These are phyloP conservation scores for Agrypnia vestita DNA, from an alignment of 1,140 invertebrate genomes.

Conservation along the genomic window DNA sequence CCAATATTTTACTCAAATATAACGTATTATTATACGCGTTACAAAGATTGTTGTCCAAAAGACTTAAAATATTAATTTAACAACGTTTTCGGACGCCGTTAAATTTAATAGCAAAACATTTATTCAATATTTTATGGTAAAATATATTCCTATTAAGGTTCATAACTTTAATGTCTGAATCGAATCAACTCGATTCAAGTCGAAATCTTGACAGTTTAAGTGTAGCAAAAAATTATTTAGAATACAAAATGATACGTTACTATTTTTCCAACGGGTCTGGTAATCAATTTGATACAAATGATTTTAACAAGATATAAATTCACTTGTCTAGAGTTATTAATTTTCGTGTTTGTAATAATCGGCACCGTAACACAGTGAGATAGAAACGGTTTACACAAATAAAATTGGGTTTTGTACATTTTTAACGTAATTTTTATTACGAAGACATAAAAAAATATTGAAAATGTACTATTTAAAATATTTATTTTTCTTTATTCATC, in stretches of 20 bases:
- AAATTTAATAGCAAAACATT: constrained; percentile 10
- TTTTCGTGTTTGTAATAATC: constrained; percentile 2
- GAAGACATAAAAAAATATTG: too few relatives aligned
- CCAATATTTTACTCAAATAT: constrained; percentile 7
- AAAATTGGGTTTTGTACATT: too few relatives aligned
- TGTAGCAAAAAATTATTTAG: constrained; percentile 18
- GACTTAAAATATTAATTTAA: constrained; percentile 23
- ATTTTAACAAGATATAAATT: constrained; percentile 42
- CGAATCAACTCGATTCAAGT: constrained; percentile 26
- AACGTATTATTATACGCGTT: neutral
- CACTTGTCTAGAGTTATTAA: constrained; percentile 32
- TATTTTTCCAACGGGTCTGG: constrained; percentile 32
- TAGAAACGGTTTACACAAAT: too few relatives aligned
- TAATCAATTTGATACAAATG: constrained; percentile 43
- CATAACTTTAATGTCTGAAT: constrained; percentile 27
- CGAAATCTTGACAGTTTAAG: constrained; percentile 3
- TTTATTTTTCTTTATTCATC: too few relatives aligned
- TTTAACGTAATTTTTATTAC: too few relatives aligned
- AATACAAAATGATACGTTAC: constrained; percentile 39
- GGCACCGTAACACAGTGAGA: neutral
- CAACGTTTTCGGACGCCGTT: neutral
- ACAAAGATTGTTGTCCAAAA: neutral
- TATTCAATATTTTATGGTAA: constrained; percentile 41
- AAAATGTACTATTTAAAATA: too few relatives aligned
- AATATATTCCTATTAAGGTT: constrained; percentile 37